Conservation (phyloP, 2,113 vertebrate species). For the Nestor notabilis region DNA sequence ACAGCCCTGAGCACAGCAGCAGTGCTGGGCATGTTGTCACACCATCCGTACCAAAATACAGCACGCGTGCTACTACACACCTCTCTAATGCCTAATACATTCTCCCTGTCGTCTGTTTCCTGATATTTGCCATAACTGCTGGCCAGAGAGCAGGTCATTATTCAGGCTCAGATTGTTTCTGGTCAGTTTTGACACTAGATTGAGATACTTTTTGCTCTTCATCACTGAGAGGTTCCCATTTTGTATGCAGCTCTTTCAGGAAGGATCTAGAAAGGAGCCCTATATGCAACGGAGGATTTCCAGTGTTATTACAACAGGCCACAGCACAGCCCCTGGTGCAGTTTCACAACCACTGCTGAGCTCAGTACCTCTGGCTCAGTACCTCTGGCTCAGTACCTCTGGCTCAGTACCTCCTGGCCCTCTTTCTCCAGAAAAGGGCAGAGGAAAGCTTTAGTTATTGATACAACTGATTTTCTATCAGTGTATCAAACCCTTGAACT, state of each 20-base stretch:
- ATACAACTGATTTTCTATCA: background rate
- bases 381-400: background rate
- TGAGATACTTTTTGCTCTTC: background rate
- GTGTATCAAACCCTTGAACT: background rate
- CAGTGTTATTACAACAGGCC: background rate
- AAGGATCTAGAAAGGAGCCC: background rate
- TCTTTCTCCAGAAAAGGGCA: background rate
- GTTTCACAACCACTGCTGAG: background rate
- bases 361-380: background rate
- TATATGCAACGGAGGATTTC: background rate
- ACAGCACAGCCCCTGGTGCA: fast-evolving
- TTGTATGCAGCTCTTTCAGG: fast-evolving
- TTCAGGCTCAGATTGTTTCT: background rate
- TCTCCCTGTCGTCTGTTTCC: background rate
- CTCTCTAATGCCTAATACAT: fast-evolving
- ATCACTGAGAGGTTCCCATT: background rate
- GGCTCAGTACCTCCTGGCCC: fast-evolving
- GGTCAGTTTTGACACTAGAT: background rate
- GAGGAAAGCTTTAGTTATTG: background rate
- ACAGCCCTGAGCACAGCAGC: background rate
- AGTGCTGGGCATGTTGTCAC: too few species aligned
- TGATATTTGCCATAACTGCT: background rate
- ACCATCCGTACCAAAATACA: fast-evolving
- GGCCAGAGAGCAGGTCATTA: background rate
- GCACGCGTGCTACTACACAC: fast-evolving